Conservation (phyloP, 1,140 invertebrate species). For the Notospermus geniculatus region DNA sequence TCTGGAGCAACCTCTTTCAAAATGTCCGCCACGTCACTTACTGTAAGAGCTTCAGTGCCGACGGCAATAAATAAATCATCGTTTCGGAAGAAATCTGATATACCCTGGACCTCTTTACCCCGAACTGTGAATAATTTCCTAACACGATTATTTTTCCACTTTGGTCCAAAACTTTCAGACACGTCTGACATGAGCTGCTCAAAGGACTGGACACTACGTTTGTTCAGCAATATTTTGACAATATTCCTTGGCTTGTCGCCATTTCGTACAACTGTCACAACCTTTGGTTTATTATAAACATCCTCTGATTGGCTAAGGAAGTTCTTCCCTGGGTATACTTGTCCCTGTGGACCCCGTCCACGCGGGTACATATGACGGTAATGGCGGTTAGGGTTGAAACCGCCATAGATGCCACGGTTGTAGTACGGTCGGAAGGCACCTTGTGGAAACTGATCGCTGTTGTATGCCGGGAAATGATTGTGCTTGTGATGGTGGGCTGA, state of each 20-base stretch:
- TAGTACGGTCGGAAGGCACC: background rate
- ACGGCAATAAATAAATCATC: constrained; percentile 52
- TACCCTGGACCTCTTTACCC: constrained; percentile 47
- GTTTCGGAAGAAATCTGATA: constrained; percentile 55
- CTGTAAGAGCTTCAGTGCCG: constrained; percentile 35
- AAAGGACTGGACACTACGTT: constrained; percentile 50
- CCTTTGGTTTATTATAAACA: constrained; percentile 40
- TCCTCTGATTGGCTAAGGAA: constrained; percentile 10
- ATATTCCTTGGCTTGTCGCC: constrained; percentile 42
- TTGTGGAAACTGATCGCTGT: too few relatives aligned
- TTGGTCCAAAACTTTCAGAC: constrained; percentile 53
- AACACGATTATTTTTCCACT: constrained; percentile 46
- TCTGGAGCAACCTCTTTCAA: constrained; percentile 50
- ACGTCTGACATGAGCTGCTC: constrained; percentile 54
- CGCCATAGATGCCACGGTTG: constrained; percentile 10
- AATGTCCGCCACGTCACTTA: constrained; percentile 46
- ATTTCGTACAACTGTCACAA: constrained; percentile 51
- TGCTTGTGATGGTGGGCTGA: constrained; percentile 30
- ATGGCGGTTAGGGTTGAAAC: constrained; percentile 12
- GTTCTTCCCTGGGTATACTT: background rate
- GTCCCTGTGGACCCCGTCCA: background rate
- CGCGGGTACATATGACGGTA: constrained; percentile 11
- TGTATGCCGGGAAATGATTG: background rate
- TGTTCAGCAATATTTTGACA: constrained; percentile 54
- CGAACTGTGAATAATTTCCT: constrained; percentile 43